These are phyloP conservation scores for Drosophila kambysellisi DNA, from an alignment of 2,888 invertebrate species.

Conservation along the genomic window DNA sequence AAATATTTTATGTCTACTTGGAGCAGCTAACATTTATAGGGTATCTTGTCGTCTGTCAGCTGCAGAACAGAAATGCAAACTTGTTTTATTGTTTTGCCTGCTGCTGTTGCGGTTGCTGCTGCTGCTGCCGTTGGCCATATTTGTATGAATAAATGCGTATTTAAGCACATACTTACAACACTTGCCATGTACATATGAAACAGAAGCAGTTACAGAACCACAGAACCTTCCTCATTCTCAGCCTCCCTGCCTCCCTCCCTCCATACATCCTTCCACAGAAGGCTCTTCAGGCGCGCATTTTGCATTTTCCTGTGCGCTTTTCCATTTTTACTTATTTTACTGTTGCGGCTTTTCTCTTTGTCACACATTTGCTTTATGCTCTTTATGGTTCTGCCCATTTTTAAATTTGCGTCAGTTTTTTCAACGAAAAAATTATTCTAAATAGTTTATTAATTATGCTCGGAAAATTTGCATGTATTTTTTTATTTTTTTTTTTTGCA, in stretches of 20 bases:
- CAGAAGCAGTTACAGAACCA: slow-evolving; percentile 35
- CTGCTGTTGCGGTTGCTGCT: slow-evolving; percentile 59
- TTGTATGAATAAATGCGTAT: slow-evolving; percentile 83
- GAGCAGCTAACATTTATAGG: neutral
- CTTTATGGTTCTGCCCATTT: slow-evolving; percentile 35
- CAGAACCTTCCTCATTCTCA: slow-evolving; percentile 31
- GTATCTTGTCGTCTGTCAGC: slow-evolving; percentile 13
- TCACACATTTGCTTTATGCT: slow-evolving; percentile 56
- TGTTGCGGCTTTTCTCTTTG: slow-evolving; percentile 48
- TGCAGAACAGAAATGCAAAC: neutral
- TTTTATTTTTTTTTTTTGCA: slow-evolving; percentile 17
- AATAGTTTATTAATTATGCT: slow-evolving; percentile 65
- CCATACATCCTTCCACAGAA: slow-evolving; percentile 22
- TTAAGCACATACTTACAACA: slow-evolving; percentile 83
- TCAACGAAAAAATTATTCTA: neutral
- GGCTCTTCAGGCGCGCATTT: slow-evolving; percentile 41
- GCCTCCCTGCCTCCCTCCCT: slow-evolving; percentile 1
- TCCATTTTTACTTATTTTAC: slow-evolving; percentile 51
- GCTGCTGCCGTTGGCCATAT: slow-evolving; percentile 74
- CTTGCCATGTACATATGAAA: slow-evolving; percentile 68
- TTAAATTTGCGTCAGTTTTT: slow-evolving; percentile 27
- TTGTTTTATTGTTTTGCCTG: slow-evolving; percentile 74
- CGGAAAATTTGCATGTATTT: slow-evolving; percentile 43
- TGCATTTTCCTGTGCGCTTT: slow-evolving; percentile 66
- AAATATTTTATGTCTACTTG: no score